These are phyloP conservation scores for Calliopum simillimum DNA, from an alignment of 2,888 invertebrate species.

Conservation along the genomic window DNA sequence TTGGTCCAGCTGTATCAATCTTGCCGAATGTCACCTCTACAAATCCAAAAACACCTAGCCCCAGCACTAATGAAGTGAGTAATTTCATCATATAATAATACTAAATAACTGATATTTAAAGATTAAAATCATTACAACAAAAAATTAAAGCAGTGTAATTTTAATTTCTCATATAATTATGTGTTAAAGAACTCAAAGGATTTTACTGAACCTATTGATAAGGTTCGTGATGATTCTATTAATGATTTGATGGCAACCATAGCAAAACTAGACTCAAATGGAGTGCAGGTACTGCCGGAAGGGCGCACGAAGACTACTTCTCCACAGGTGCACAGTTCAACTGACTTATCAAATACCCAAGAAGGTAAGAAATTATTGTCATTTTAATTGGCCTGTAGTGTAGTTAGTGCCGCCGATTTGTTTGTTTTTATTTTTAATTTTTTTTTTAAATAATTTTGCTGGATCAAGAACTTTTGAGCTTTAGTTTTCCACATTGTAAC, in stretches of 20 bases:
- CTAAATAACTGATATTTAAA: background rate
- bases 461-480: background rate
- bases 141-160: conserved; percentile 33
- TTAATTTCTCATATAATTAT: conserved; percentile 30
- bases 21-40: conserved; percentile 75
- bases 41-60: conserved; percentile 87
- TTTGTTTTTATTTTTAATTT: conserved; percentile 36
- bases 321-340: conserved; percentile 81
- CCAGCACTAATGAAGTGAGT: conserved; percentile 74
- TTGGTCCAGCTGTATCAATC: conserved; percentile 61
- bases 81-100: background rate
- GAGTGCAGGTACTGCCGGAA: conserved; percentile 80
- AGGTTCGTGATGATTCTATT: conserved; percentile 86
- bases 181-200: conserved; percentile 68
- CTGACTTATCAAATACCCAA: conserved; percentile 71
- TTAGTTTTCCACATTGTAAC: background rate
- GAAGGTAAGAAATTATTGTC: conserved; percentile 58
- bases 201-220: conserved; percentile 78
- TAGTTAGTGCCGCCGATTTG: background rate
- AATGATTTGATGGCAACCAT: conserved; percentile 90
- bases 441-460: conserved; percentile 39
- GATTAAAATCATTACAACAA: conserved; percentile 29
- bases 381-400: background rate
- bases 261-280: conserved; percentile 87
- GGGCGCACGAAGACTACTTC: conserved; percentile 70